Conservation (phyloP, 2,888 invertebrate species). For the Agonopterix heracliana region DNA sequence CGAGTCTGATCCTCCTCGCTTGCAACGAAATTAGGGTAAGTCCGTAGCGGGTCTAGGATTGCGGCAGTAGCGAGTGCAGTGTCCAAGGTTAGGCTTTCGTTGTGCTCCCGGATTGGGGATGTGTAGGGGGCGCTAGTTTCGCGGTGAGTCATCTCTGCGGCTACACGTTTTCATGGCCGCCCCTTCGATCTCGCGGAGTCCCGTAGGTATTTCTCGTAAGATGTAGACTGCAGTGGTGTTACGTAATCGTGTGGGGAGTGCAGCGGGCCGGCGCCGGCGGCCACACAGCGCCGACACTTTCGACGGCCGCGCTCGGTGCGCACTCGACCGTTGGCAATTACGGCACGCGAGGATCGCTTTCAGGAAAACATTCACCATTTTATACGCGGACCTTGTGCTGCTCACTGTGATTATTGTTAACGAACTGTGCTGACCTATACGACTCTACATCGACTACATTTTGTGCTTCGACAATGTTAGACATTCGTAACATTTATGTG, state of each 20-base stretch:
- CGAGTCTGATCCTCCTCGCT: constrained; percentile 35
- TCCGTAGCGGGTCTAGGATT: constrained; percentile 32
- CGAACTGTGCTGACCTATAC: constrained; percentile 14
- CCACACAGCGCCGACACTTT: constrained; percentile 49
- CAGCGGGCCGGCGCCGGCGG: constrained; percentile 41
- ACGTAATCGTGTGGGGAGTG: constrained; percentile 65
- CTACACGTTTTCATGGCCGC: constrained; percentile 68
- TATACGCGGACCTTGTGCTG: constrained; percentile 50
- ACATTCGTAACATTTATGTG: constrained; percentile 33
- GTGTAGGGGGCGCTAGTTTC: constrained; percentile 61
- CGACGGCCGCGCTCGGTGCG: constrained; percentile 42
- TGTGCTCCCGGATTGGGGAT: constrained; percentile 43
- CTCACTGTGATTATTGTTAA: constrained; percentile 33
- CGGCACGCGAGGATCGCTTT: constrained; percentile 64
- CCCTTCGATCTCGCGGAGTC: constrained; percentile 49
- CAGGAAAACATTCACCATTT: constrained; percentile 72
- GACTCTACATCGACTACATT: constrained; percentile 22
- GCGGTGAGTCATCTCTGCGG: constrained; percentile 71
- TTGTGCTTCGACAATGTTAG: constrained; percentile 22
- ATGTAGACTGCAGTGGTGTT: constrained; percentile 61
- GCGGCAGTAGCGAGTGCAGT: constrained; percentile 33
- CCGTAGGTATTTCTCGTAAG: constrained; percentile 42
- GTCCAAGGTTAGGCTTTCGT: constrained; percentile 35
- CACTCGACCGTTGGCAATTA: constrained; percentile 58
- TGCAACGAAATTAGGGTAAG: constrained; percentile 61